These are phyloP conservation scores for Psammodynastes pulverulentus DNA, from an alignment of 2,113 vertebrate species.

Conservation along the genomic window DNA sequence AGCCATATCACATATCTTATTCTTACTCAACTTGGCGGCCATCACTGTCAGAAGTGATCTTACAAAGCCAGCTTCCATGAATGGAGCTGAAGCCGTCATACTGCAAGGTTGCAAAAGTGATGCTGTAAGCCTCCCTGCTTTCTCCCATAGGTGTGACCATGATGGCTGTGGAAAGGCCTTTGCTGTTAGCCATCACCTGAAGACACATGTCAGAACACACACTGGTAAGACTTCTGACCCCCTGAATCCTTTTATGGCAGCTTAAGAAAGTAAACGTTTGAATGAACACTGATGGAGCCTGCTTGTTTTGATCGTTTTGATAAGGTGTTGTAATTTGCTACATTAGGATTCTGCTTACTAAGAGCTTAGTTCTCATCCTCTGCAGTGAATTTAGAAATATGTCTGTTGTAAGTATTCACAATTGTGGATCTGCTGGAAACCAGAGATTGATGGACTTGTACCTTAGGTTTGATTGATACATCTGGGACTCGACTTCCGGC, in stretches of 20 bases:
- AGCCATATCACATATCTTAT: not conserved
- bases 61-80: not conserved
- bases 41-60: not conserved
- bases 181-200: constrained; percentile 97
- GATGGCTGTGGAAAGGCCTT: constrained; percentile 98
- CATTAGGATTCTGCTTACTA: not conserved
- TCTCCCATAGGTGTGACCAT: constrained; percentile 86
- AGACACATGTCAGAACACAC: constrained; percentile 96
- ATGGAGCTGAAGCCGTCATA: no score
- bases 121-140: not conserved
- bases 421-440: not conserved
- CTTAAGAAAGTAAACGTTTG: not conserved
- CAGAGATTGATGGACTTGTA: not conserved
- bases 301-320: not conserved
- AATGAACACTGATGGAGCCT: not conserved
- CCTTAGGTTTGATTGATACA: constrained; percentile 4
- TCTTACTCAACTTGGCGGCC: not conserved
- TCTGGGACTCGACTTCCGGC: no score
- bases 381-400: not conserved
- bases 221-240: constrained; percentile 77
- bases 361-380: not conserved
- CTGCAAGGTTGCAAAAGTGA: not conserved
- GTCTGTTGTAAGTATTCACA: not conserved
- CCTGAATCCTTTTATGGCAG: no score
- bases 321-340: not conserved